Conservation (phyloP, 2,797 vertebrate genomes). For the Artibeus lituratus region DNA sequence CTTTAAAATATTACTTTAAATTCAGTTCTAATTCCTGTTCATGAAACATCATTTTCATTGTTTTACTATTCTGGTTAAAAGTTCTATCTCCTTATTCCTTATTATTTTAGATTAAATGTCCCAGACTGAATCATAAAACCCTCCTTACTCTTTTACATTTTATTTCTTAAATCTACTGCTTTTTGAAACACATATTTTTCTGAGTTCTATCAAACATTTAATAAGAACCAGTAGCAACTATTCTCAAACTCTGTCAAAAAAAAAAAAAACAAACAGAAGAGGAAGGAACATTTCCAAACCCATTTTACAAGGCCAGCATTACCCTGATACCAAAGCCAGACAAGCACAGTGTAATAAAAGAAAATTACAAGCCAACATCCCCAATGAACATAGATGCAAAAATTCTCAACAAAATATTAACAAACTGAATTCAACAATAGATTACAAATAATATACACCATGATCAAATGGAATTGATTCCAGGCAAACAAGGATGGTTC, state of each 20-base stretch:
- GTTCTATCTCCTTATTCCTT: not conserved
- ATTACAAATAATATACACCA: not conserved
- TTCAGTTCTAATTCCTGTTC: not conserved
- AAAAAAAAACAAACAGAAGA: not conserved
- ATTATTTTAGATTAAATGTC: not conserved
- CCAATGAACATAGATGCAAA: not conserved
- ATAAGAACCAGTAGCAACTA: not conserved
- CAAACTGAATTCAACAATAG: not conserved
- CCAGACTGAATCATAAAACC: not conserved
- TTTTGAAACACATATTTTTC: not conserved
- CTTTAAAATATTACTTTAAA: conserved; percentile 41
- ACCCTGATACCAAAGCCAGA: not conserved
- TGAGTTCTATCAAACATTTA: not conserved
- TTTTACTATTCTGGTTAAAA: not conserved
- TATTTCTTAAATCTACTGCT: not conserved
- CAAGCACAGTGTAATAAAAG: too few relatives aligned
- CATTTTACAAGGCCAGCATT: not conserved
- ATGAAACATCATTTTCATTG: not conserved
- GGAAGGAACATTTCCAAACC: not conserved
- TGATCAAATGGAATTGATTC: not conserved
- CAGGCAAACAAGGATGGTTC: not conserved
- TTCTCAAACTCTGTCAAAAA: not conserved
- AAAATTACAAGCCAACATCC: too few relatives aligned
- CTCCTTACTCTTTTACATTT: not conserved
- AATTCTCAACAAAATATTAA: not conserved